phyloP scores from a whole-genome alignment of 2,113 vertebrate species.

The Sapajus apella region DNA sequence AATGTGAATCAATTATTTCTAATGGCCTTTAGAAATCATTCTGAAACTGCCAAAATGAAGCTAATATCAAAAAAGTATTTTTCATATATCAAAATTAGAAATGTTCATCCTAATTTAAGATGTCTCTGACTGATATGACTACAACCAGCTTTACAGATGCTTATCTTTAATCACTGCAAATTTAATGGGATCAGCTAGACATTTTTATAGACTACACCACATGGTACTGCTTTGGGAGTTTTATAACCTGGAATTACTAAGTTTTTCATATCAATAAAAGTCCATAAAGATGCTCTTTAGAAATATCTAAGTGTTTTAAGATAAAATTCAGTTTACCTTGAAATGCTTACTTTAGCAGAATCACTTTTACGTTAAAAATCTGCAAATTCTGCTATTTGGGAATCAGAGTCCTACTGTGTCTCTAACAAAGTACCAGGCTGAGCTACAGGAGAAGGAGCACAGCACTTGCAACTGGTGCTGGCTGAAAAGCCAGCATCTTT shows the following conservation, averaged over 20 bases:
- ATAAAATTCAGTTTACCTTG: background rate
- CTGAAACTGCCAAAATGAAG: constrained; percentile 2
- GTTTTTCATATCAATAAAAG: background rate
- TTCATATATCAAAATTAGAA: background rate
- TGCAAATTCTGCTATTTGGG: background rate
- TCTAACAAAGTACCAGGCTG: background rate
- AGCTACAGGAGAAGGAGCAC: background rate
- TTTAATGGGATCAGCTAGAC: background rate
- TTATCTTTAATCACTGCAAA: background rate
- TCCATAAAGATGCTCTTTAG: background rate
- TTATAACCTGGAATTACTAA: background rate
- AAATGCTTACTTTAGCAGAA: background rate
- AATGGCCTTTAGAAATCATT: constrained; percentile 24
- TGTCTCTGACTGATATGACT: background rate
- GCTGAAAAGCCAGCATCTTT: background rate
- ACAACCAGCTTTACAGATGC: background rate
- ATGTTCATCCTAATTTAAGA: background rate
- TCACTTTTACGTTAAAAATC: background rate
- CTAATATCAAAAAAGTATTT: background rate
- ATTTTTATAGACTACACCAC: background rate
- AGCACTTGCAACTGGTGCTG: background rate
- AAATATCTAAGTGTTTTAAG: background rate
- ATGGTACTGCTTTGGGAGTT: background rate
- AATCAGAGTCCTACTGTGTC: background rate
- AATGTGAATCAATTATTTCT: background rate